Evolutionary conservation across 2,113 vertebrate genomes (phyloP).

Genomic region (Mesitornis unicolor): DNA sequence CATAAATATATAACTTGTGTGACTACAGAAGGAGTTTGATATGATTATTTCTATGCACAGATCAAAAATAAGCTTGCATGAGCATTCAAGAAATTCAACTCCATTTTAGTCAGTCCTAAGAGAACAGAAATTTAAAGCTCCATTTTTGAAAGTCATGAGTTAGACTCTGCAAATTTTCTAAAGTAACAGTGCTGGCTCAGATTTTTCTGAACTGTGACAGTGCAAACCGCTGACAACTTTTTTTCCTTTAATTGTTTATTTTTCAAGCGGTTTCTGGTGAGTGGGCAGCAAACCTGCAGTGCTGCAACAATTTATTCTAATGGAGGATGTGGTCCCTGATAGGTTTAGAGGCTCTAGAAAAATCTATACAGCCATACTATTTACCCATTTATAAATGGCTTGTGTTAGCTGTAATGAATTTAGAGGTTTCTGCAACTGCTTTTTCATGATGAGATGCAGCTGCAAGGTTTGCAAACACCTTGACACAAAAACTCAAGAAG

Average conservation of each 20-base stretch:
- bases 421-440: constrained; percentile 15
- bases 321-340: neutral
- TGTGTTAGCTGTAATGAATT: constrained; percentile 50
- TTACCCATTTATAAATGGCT: constrained; percentile 39
- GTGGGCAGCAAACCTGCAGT: constrained; percentile 31
- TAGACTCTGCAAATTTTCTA: constrained; percentile 41
- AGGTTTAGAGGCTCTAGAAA: constrained; percentile 32
- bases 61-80: constrained; percentile 51
- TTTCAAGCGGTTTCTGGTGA: constrained; percentile 39
- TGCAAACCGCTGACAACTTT: constrained; percentile 33
- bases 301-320: constrained; percentile 42
- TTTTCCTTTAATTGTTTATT: constrained; percentile 50
- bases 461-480: neutral
- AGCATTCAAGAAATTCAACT: constrained; percentile 38
- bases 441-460: constrained; percentile 11
- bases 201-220: constrained; percentile 34
- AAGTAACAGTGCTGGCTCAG: constrained; percentile 46
- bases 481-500: neutral
- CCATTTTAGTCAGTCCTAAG: constrained; percentile 34
- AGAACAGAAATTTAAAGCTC: constrained; percentile 48
- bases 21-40: neutral
- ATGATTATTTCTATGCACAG: constrained; percentile 29
- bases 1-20: neutral
- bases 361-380: constrained; percentile 6
- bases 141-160: constrained; percentile 26